A percentile compares a stretch with the other conserved stretches of the same genome.
Evolutionary conservation across 1,140 invertebrate genomes (phyloP).

Genomic region (Stenopsyche tienmushanensis): DNA sequence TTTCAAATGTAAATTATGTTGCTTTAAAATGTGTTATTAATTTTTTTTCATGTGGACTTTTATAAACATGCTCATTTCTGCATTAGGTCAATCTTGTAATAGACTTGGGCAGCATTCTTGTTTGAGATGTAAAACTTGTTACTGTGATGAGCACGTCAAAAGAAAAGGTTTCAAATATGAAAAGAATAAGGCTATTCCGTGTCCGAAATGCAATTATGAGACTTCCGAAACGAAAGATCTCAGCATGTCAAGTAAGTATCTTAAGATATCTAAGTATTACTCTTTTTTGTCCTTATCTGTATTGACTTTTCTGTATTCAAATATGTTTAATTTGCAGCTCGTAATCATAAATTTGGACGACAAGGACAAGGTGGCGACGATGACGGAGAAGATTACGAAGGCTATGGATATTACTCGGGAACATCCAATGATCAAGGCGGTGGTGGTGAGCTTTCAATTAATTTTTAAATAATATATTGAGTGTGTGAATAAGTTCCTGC

Average conservation of each 20-base stretch:
- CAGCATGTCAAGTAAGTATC: constrained; percentile 87
- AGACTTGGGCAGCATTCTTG: constrained; percentile 92
- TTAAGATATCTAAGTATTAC: constrained; percentile 9
- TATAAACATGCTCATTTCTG: neutral
- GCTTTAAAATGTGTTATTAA: too few species aligned
- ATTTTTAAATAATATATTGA: neutral
- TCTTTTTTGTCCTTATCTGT: too few species aligned
- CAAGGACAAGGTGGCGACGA: constrained; percentile 68
- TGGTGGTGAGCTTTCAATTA: constrained; percentile 34
- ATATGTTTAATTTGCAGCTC: constrained; percentile 55
- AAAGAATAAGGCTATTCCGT: constrained; percentile 85
- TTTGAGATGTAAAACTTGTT: constrained; percentile 91
- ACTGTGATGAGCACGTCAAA: constrained; percentile 94
- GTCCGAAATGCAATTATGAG: constrained; percentile 91
- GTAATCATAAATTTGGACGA: constrained; percentile 79
- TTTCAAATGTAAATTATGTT: constrained; percentile 84
- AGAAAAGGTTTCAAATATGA: constrained; percentile 92
- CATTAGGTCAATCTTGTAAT: constrained; percentile 86
- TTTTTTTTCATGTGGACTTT: too few species aligned
- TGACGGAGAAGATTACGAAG: constrained; percentile 55
- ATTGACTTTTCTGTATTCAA: constrained; percentile 15
- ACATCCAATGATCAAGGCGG: constrained; percentile 41
- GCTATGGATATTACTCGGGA: constrained; percentile 44
- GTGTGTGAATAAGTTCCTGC: neutral
- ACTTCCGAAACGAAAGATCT: constrained; percentile 91